Evolutionary conservation across 2,113 vertebrate genomes (phyloP).

Genomic region (Oenanthe melanoleuca): DNA sequence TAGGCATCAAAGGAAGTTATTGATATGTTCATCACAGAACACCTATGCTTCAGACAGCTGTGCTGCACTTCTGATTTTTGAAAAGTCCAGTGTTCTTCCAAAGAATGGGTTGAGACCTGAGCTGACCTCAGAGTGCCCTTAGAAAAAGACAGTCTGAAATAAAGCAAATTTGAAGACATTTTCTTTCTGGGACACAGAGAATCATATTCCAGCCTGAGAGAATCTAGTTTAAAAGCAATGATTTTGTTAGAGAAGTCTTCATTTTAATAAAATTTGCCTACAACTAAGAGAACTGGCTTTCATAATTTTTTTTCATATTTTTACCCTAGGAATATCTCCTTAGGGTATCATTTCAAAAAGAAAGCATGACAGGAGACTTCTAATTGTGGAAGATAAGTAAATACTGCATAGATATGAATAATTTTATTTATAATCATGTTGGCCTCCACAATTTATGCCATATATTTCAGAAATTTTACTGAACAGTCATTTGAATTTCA

Average conservation of each 20-base stretch:
- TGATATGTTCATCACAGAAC: background rate
- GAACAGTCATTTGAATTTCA: background rate
- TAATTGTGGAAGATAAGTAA: background rate
- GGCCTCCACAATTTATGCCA: background rate
- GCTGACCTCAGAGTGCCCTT: background rate
- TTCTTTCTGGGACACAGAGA: background rate
- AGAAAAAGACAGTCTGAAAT: background rate
- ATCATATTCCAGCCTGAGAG: conserved; percentile 37
- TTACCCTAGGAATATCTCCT: background rate
- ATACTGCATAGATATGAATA: background rate
- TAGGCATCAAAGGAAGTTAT: background rate
- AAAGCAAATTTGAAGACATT: background rate
- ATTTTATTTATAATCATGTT: background rate
- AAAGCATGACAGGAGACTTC: background rate
- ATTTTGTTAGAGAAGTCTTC: background rate
- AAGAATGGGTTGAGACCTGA: background rate
- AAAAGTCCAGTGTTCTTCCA: background rate
- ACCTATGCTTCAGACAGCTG: background rate
- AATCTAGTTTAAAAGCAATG: conserved; percentile 1
- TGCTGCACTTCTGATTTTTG: background rate
- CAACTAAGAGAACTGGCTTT: background rate
- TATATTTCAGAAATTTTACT: background rate
- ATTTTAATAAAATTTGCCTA: conserved; percentile 20
- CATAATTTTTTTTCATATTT: background rate
- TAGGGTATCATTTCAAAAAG: background rate